These are phyloP conservation scores for Caenorhabditis parvicauda DNA, from an alignment of 2,888 invertebrate genomes.

Conservation along the genomic window DNA sequence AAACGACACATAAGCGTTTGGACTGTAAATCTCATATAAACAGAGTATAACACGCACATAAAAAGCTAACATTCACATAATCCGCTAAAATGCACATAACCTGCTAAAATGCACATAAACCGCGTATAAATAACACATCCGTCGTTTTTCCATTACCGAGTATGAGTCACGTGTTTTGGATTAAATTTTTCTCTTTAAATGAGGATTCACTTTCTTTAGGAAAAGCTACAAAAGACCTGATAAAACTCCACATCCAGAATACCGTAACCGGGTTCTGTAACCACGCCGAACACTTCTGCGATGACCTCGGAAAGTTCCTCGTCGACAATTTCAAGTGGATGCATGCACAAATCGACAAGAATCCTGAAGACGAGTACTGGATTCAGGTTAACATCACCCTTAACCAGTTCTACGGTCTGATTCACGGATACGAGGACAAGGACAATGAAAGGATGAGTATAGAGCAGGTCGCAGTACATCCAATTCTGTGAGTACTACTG, in stretches of 20 bases:
- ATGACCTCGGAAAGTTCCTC: constrained; percentile 47
- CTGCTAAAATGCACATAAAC: too few relatives aligned
- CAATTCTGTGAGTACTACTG: constrained; percentile 41
- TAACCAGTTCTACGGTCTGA: constrained; percentile 41
- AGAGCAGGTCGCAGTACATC: constrained; percentile 42
- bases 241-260: constrained; percentile 52
- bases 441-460: constrained; percentile 21
- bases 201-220: constrained; percentile 22
- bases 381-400: constrained; percentile 45
- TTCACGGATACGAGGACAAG: constrained; percentile 40
- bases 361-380: constrained; percentile 57
- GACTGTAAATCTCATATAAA: too few relatives aligned
- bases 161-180: too few relatives aligned
- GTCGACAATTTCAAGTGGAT: constrained; percentile 54
- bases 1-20: too few relatives aligned
- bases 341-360: constrained; percentile 40
- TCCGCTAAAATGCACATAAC: too few relatives aligned
- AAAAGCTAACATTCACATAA: too few relatives aligned
- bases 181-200: not conserved
- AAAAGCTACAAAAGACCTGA: constrained; percentile 42
- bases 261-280: constrained; percentile 55
- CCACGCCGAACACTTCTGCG: constrained; percentile 56
- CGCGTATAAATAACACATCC: too few relatives aligned
- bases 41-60: too few relatives aligned
- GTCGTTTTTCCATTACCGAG: too few relatives aligned